phyloP scores from a whole-genome alignment of 2,888 invertebrate species.

The Nomada hirtipes region DNA sequence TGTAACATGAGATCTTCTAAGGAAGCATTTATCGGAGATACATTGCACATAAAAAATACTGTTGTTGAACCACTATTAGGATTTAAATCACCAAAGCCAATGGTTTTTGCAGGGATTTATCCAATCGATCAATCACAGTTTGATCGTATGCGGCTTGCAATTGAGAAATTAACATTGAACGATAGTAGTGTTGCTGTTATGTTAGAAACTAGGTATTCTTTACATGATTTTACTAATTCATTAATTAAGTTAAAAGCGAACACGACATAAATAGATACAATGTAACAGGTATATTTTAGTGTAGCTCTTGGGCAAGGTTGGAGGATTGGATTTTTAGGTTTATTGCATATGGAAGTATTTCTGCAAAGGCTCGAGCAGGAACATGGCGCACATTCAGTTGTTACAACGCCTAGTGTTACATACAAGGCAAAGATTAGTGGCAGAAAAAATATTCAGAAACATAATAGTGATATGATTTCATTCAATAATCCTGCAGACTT shows the following conservation, averaged over 20 bases:
- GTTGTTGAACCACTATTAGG: slow-evolving; percentile 87
- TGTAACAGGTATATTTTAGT: slow-evolving; percentile 84
- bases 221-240: background rate
- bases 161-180: slow-evolving; percentile 96
- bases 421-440: slow-evolving; percentile 92
- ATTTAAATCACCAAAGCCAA: slow-evolving; percentile 90
- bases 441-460: slow-evolving; percentile 89
- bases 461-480: slow-evolving; percentile 86
- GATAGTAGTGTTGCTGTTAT: slow-evolving; percentile 95
- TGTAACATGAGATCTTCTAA: slow-evolving; percentile 91
- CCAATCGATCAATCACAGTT: slow-evolving; percentile 96
- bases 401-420: slow-evolving; percentile 94
- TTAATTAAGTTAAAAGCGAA: background rate
- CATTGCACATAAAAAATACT: slow-evolving; percentile 86
- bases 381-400: slow-evolving; percentile 91
- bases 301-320: slow-evolving; percentile 95
- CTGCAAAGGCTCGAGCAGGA: slow-evolving; percentile 94
- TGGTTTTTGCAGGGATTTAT: slow-evolving; percentile 96
- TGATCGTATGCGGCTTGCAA: slow-evolving; percentile 89
- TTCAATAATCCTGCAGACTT: slow-evolving; percentile 91
- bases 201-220: slow-evolving; percentile 89
- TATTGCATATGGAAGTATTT: slow-evolving; percentile 95
- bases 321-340: slow-evolving; percentile 94
- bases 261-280: background rate
- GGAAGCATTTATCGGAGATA: slow-evolving; percentile 92